Conservation (phyloP, 2,113 vertebrate species). For the Ctenomys sociabilis region DNA sequence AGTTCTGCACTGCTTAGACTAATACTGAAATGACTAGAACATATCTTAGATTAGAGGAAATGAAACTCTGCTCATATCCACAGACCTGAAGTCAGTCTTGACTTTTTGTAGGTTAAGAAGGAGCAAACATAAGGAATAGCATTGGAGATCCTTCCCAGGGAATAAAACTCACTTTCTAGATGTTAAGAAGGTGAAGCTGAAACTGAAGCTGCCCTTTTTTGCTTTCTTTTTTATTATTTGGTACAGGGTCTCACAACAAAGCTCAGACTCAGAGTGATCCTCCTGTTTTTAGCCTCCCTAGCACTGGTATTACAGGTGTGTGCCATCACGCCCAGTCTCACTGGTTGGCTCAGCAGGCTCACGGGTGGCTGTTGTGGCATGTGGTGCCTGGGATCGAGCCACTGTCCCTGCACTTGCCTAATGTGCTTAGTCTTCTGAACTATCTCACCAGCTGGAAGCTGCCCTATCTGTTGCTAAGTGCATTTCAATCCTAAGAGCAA, state of each 20-base stretch:
- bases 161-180: not conserved
- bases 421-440: too few relatives aligned
- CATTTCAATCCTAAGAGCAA: conserved; percentile 6
- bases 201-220: conserved; percentile 29
- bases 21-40: conserved; percentile 19
- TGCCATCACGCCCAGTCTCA: too few relatives aligned
- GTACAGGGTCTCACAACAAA: too few relatives aligned
- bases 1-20: conserved; percentile 34
- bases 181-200: conserved; percentile 17
- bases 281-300: too few relatives aligned
- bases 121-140: not conserved
- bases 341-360: too few relatives aligned
- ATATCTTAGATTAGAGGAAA: not conserved
- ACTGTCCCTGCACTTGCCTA: too few relatives aligned
- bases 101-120: conserved; percentile 17
- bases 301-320: too few relatives aligned
- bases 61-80: conserved; percentile 19
- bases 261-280: too few relatives aligned
- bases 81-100: not conserved
- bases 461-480: not conserved
- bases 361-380: too few relatives aligned
- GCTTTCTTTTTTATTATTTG: too few relatives aligned
- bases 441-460: not conserved
- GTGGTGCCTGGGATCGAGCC: too few relatives aligned
- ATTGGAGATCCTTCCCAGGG: not conserved